phyloP scores from a whole-genome alignment of 2,888 invertebrate genomes.

The Frankliniella fusca region DNA sequence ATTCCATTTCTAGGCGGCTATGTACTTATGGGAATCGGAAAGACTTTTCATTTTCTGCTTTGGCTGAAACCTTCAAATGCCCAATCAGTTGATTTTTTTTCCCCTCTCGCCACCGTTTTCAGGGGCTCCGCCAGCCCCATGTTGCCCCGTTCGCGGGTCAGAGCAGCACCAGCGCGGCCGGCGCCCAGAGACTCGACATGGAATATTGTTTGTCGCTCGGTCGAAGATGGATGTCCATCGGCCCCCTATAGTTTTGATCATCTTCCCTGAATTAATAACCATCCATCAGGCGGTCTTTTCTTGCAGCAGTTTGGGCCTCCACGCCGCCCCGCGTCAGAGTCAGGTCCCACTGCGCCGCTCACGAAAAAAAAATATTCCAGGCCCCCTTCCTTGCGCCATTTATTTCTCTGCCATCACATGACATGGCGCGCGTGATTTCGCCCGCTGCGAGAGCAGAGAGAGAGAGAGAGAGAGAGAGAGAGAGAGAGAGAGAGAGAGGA shows the following conservation, averaged over 20 bases:
- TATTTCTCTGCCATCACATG: conserved; percentile 19
- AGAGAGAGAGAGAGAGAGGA: background rate
- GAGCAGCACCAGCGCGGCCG: too few relatives aligned
- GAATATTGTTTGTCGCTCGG: background rate
- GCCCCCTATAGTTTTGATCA: background rate
- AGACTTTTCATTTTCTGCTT: too few relatives aligned
- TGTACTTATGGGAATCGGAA: too few relatives aligned
- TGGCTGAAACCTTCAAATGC: too few relatives aligned
- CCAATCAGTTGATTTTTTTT: too few relatives aligned
- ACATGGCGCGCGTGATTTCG: conserved; percentile 8
- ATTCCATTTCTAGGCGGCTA: too few relatives aligned
- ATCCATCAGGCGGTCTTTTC: background rate
- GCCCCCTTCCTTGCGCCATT: background rate
- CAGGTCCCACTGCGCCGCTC: background rate
- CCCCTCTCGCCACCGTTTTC: too few relatives aligned
- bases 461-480: background rate
- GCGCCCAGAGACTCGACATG: too few relatives aligned
- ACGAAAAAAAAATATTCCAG: background rate
- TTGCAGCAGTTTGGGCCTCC: background rate
- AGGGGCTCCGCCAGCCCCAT: too few relatives aligned
- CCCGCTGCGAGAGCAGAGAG: background rate
- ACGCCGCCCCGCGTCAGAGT: background rate
- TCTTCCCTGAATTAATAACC: conserved; percentile 10
- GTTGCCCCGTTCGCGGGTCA: too few relatives aligned
- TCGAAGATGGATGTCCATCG: conserved; percentile 10